Base-by-base conservation (phyloP, 1,140 invertebrate species). In the Glossosoma conforme region DNA sequence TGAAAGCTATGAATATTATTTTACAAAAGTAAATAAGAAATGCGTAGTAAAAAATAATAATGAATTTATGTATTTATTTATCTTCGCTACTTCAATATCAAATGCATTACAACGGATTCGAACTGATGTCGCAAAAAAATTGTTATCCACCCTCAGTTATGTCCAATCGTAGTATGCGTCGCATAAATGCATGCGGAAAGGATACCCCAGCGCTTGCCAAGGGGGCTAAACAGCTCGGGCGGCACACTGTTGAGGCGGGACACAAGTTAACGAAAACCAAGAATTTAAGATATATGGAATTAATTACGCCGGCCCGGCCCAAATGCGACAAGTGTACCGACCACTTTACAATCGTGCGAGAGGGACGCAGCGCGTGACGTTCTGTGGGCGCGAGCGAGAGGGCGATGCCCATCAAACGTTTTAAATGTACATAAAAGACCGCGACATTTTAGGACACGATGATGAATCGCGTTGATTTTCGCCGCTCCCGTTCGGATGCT, bases 191-290 rank as follows among this genome's bases (percentile, higher is more conserved):
- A n/a, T n/a, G n/a, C n/a, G n/a, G n/a, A n/a, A n/a, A n/a, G n/a
- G n/a, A n/a, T n/a, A n/a, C n/a, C n/a, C n/a, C n/a, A n/a, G n/a
- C n/a, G n/a, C n/a, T n/a, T n/a, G n/a, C n/a, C n/a, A n/a, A n/a
- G n/a, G n/a, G n/a, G n/a, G n/a, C n/a, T n/a, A n/a, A n/a, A n/a
- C n/a, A n/a, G n/a, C n/a, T n/a, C n/a, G n/a, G n/a, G n/a, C n/a
- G n/a, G n/a, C n/a, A n/a, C n/a, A n/a, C n/a, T 37, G 48, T 50
- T 50, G 21, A 35, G 21, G n/a, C 11, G 13, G 30, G 19, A 58
- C 37, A 58, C 51, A 58, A 6, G 56, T 54, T 58, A 58, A 49
- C 56, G 52, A 54, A 58, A 58, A 13, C 30, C 28, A 58, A 47
- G 56, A 54, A 58, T 58, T 40, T 38, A n/a, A n/a, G 21, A 19